phyloP scores from a whole-genome alignment of 2,797 vertebrate species.

The Epinephelus coioides region DNA sequence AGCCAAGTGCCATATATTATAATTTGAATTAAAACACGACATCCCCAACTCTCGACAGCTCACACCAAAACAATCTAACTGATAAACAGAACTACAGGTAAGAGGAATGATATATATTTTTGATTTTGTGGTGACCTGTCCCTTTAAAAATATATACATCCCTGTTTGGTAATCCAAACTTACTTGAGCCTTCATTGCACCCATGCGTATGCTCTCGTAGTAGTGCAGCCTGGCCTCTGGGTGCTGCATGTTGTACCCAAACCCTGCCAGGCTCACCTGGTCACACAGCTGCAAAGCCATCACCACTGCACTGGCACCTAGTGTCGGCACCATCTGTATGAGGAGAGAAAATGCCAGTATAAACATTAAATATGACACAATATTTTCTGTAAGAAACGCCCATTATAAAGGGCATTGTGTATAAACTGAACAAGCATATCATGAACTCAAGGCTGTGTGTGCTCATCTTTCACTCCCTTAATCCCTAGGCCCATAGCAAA shows the following conservation, averaged over 20 bases:
- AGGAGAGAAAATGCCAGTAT: neutral
- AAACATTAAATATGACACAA: too few species aligned
- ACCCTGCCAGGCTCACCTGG: conserved; percentile 88
- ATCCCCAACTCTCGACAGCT: too few species aligned
- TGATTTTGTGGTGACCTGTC: too few species aligned
- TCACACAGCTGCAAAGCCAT: conserved; percentile 88
- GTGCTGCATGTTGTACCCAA: conserved; percentile 86
- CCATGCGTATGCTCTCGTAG: conserved; percentile 84
- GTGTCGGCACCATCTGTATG: conserved; percentile 82
- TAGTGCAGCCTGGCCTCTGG: conserved; percentile 86
- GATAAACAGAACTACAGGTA: too few species aligned
- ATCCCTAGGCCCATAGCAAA: neutral
- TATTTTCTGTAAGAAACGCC: neutral
- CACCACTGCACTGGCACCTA: conserved; percentile 84
- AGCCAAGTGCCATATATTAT: too few species aligned
- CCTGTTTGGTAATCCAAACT: neutral
- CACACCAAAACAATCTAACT: too few species aligned
- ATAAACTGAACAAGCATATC: neutral
- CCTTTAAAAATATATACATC: too few species aligned
- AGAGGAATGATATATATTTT: too few species aligned
- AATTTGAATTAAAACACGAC: too few species aligned
- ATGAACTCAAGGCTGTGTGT: neutral
- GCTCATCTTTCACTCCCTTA: conserved; percentile 4
- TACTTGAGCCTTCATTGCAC: conserved; percentile 82
- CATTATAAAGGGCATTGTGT: neutral